Base-by-base conservation (phyloP, 2,797 vertebrate species). In the Hypotaenidia philippensis region DNA sequence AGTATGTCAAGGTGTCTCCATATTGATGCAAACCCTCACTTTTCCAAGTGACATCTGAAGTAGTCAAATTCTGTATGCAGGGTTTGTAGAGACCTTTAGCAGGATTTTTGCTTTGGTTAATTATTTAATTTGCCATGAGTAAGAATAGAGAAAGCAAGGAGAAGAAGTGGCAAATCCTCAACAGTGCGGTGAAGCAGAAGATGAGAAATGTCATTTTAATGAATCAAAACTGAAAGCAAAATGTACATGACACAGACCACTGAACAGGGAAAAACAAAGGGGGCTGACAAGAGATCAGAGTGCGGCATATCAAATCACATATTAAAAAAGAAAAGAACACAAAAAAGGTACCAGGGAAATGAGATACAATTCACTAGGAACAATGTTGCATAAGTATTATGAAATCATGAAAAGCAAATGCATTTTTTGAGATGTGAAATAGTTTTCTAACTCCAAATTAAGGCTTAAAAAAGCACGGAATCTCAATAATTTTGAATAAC, bases 151-250 rank as follows among this genome's bases (percentile, higher is more conserved):
- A 72, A 40, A 10, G 52, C 3, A 2, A 78, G 52, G 20, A 72
- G 75, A 92, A 92, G 34, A 81, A 90, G 27, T 49, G 72, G 44
- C 44, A 89, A 61, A 19, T 82, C 56, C 52, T 84, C 76, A 53
- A 31, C 18, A 91, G 55, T 25, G 79, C 47, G 50, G 69, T 50
- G 77, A 92, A 88, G 76, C 63, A 94, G 72, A 87, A 76, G 84
- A 90, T 76, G 66, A 88, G 90, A 92, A 91, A 92, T 74, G 47
- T 59, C 26, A 66, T 96, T 89, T 76, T 88, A 92, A 94, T 86
- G 80, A 94, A 82, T 59, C 44, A 81, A 95, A 94, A 79, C 32
- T 8, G 47, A 93, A 86, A 92, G 53, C 50, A 92, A 83, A 89
- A 72, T 49, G 47, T 86, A 72, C 66, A 66, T 17, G 63, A 41